phyloP scores from a whole-genome alignment of 2,888 invertebrate genomes.

The Phaedon cochleariae region DNA sequence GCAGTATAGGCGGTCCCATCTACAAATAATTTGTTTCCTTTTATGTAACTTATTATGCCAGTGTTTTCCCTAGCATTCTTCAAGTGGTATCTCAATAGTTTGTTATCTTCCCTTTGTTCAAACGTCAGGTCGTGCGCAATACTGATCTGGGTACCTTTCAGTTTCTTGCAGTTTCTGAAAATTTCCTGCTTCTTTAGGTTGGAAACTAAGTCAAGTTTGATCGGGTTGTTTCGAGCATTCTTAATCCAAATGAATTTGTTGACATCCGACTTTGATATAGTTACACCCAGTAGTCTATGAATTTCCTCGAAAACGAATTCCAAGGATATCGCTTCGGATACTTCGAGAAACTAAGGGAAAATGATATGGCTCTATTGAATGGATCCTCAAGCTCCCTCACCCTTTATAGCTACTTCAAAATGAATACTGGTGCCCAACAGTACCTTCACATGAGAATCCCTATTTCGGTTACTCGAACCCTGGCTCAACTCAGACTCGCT shows the following conservation, averaged over 20 bases:
- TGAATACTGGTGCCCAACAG: too few relatives aligned
- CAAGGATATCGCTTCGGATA: slow-evolving; percentile 7
- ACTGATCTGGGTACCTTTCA: slow-evolving; percentile 8
- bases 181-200: slow-evolving; percentile 1
- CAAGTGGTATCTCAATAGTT: slow-evolving; percentile 1
- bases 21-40: slow-evolving; percentile 2
- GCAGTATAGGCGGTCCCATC: not conserved
- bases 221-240: slow-evolving; percentile 2
- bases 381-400: too few relatives aligned
- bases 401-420: too few relatives aligned
- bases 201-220: not conserved
- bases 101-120: slow-evolving; percentile 10
- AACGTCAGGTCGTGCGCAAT: slow-evolving; percentile 7
- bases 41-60: not conserved
- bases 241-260: slow-evolving; percentile 11
- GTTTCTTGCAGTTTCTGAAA: slow-evolving; percentile 3
- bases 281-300: slow-evolving; percentile 1
- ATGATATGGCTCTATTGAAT: too few relatives aligned
- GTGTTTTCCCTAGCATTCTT: slow-evolving; percentile 6
- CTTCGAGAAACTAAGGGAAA: too few relatives aligned
- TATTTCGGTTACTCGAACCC: too few relatives aligned
- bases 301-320: slow-evolving; percentile 1
- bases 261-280: slow-evolving; percentile 7
- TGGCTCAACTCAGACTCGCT: too few relatives aligned
- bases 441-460: too few relatives aligned